These are phyloP conservation scores for Drosophila maculinotata DNA, from an alignment of 2,888 invertebrate genomes.

Conservation along the genomic window DNA sequence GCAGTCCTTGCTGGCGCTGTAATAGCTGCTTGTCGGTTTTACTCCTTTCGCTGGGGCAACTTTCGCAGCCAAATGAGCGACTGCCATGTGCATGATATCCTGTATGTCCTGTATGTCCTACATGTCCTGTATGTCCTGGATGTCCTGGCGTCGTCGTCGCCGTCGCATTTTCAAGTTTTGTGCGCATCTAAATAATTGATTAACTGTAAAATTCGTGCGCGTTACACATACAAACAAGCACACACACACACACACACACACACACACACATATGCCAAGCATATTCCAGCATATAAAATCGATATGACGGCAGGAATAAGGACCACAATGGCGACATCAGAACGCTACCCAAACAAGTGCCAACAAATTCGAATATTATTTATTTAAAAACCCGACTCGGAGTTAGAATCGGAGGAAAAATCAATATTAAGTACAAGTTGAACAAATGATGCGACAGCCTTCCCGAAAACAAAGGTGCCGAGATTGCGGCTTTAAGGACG, in stretches of 20 bases:
- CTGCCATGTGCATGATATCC: slow-evolving; percentile 2
- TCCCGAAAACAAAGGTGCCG: slow-evolving; percentile 1
- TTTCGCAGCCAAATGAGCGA: slow-evolving; percentile 45
- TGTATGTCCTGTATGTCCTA: slow-evolving; percentile 5
- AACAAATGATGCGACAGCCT: slow-evolving; percentile 21
- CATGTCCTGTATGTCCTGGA: slow-evolving; percentile 1
- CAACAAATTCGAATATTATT: slow-evolving; percentile 64
- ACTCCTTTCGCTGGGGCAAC: slow-evolving; percentile 47
- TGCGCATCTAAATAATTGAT: slow-evolving; percentile 80
- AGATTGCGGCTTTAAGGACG: slow-evolving; percentile 29
- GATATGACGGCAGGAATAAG: slow-evolving; percentile 68
- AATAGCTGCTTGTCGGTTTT: slow-evolving; percentile 12
- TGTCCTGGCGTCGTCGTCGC: slow-evolving; percentile 24
- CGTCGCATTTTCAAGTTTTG: slow-evolving; percentile 70
- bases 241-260: slow-evolving; percentile 20
- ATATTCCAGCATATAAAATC: slow-evolving; percentile 61
- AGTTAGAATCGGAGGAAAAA: slow-evolving; percentile 25
- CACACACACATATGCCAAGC: slow-evolving; percentile 26
- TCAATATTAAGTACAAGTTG: slow-evolving; percentile 47
- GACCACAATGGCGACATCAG: slow-evolving; percentile 57
- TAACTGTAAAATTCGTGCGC: slow-evolving; percentile 71
- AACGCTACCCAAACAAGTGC: slow-evolving; percentile 38
- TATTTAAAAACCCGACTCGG: slow-evolving; percentile 60
- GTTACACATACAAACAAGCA: slow-evolving; percentile 43
- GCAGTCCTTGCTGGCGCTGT: slow-evolving; percentile 16